Percentiles rank a stretch among this genome's conserved stretches.
These are phyloP conservation scores for Stictocephala bisonia DNA, from an alignment of 2,888 invertebrate species.

Conservation along the genomic window DNA sequence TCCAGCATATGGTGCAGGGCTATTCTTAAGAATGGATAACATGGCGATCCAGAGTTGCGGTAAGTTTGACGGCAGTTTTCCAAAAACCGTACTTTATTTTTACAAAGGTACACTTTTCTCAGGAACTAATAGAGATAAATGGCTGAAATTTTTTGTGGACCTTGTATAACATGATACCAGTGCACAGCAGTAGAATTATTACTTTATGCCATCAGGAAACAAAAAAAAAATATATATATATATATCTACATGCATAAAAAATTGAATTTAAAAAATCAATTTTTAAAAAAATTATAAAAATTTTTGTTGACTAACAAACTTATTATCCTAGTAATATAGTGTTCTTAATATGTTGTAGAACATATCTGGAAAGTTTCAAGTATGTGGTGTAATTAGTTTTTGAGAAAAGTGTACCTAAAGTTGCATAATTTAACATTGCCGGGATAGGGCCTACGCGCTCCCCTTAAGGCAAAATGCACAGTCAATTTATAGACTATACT, in stretches of 20 bases:
- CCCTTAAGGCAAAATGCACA: too few species aligned
- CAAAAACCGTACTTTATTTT: not conserved
- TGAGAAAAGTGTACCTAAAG: slow-evolving; percentile 30
- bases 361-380: slow-evolving; percentile 30
- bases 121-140: slow-evolving; percentile 22
- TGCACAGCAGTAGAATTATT: not conserved
- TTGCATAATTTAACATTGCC: slow-evolving; percentile 27
- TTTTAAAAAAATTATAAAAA: not conserved
- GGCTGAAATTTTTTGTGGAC: slow-evolving; percentile 23
- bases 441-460: slow-evolving; percentile 12
- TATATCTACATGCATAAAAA: slow-evolving; percentile 13
- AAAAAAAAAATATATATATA: slow-evolving; percentile 9
- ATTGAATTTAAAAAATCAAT: slow-evolving; percentile 2
- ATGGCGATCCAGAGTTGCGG: not conserved
- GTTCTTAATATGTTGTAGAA: not conserved
- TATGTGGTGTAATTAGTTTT: not conserved
- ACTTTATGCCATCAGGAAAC: not conserved
- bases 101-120: slow-evolving; percentile 25
- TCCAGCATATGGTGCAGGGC: slow-evolving; percentile 22
- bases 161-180: slow-evolving; percentile 4
- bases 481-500: too few species aligned
- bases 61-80: slow-evolving; percentile 18
- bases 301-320: not conserved
- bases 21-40: not conserved
- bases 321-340: slow-evolving; percentile 12